A percentile compares a stretch with the other conserved stretches of the same genome.
These are phyloP conservation scores for Augochlorella aurata DNA, from an alignment of 2,888 invertebrate species.

Conservation along the genomic window DNA sequence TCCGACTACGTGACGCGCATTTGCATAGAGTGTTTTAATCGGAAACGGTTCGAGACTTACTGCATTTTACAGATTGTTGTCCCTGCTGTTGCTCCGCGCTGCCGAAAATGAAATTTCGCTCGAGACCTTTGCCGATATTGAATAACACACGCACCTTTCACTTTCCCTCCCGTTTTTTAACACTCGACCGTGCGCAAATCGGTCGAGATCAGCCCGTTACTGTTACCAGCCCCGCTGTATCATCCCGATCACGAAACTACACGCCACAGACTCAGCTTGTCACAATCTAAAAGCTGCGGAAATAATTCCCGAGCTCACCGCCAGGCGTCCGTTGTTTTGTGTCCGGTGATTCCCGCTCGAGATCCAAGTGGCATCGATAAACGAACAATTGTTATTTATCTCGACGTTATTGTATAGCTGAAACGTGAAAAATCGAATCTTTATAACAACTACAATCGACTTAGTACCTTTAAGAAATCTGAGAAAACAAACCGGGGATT, in stretches of 20 bases:
- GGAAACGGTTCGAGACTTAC: constrained; percentile 45
- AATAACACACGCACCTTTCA: constrained; percentile 41
- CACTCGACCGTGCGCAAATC: constrained; percentile 23
- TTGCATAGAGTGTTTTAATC: background rate
- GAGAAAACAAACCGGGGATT: no score
- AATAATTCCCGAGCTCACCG: background rate
- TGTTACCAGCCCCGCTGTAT: constrained; percentile 32
- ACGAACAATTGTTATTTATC: no score
- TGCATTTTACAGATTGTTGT: constrained; percentile 43
- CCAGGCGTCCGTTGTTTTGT: background rate
- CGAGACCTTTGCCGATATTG: background rate
- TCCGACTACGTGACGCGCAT: background rate
- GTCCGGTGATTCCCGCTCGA: background rate
- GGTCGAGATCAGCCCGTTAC: constrained; percentile 44
- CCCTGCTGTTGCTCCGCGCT: background rate
- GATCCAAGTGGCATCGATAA: no score
- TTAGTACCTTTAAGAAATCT: no score
- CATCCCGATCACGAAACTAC: constrained; percentile 35
- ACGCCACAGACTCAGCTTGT: constrained; percentile 29
- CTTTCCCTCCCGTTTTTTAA: constrained; percentile 46
- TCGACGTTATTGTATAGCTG: no score
- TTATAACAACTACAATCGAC: no score
- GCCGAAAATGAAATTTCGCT: constrained; percentile 26
- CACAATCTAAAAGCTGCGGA: background rate
- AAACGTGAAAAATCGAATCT: no score